Conservation (phyloP, 2,797 vertebrate genomes). For the Phrynocephalus guinanensis region DNA sequence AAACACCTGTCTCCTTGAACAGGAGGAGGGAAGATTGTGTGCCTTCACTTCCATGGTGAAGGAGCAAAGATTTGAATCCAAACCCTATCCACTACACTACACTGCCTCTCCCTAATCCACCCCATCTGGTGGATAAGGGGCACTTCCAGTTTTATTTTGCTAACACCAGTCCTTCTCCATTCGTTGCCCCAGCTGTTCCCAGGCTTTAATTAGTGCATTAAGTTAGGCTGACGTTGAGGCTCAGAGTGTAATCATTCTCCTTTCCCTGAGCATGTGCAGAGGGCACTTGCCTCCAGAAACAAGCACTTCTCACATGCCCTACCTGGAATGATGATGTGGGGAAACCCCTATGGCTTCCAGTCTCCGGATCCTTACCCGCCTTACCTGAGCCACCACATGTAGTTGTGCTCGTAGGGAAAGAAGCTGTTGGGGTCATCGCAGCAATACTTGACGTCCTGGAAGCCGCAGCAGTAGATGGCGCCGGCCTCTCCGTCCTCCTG, state of each 20-base stretch:
- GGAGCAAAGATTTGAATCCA: too few relatives aligned
- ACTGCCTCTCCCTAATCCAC: not conserved
- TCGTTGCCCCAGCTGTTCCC: not conserved
- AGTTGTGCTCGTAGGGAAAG: conserved; percentile 91
- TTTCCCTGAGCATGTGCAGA: not conserved
- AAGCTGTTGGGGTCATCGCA: conserved; percentile 92
- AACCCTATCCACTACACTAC: too few relatives aligned
- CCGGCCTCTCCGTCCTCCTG: conserved; percentile 78
- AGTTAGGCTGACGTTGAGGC: not conserved
- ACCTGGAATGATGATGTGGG: too few relatives aligned
- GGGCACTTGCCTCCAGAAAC: not conserved
- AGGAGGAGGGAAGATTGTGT: too few relatives aligned
- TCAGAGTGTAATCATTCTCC: too few relatives aligned
- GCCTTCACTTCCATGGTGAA: too few relatives aligned
- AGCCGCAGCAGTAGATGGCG: conserved; percentile 90
- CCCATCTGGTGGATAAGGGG: not conserved
- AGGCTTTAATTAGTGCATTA: not conserved
- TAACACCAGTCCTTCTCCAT: too few relatives aligned
- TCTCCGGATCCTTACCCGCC: conserved; percentile 12
- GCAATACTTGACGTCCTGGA: conserved; percentile 92
- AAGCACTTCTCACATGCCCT: not conserved
- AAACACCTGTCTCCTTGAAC: not conserved
- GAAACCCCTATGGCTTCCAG: not conserved
- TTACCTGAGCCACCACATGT: conserved; percentile 95
- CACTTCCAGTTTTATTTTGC: too few relatives aligned